Evolutionary conservation across 2,113 vertebrate species (phyloP).

Genomic region (Odocoileus hemionus): DNA sequence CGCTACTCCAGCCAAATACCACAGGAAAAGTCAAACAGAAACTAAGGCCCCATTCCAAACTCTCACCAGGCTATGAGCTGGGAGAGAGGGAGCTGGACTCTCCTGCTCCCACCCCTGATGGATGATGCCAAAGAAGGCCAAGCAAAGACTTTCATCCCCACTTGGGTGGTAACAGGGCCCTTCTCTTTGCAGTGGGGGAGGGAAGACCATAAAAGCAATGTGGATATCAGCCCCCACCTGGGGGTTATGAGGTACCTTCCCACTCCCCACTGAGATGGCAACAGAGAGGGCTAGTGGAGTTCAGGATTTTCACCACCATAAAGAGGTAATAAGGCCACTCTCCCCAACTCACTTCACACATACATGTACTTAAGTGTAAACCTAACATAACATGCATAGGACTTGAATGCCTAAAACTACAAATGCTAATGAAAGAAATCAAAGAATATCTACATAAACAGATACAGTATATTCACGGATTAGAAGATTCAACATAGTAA

Average conservation of each 20-base stretch:
- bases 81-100: too few species aligned
- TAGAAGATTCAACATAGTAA: background rate
- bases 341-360: background rate
- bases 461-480: background rate
- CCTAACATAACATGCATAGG: background rate
- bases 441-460: background rate
- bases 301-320: background rate
- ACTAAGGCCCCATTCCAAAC: background rate
- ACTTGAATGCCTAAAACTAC: background rate
- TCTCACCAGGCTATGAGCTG: background rate
- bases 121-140: background rate
- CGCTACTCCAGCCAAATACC: background rate
- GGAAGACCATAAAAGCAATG: background rate
- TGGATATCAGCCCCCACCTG: background rate
- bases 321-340: background rate
- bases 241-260: background rate
- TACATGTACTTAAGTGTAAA: background rate
- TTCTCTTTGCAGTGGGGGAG: background rate
- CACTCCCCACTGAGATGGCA: background rate
- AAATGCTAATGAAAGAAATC: background rate
- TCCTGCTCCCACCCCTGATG: fast-evolving
- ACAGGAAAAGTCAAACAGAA: background rate
- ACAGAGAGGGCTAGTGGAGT: background rate
- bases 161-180: background rate
- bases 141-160: background rate